These are phyloP conservation scores for Ypsolopha sequella DNA, from an alignment of 2,888 invertebrate species.

Conservation along the genomic window DNA sequence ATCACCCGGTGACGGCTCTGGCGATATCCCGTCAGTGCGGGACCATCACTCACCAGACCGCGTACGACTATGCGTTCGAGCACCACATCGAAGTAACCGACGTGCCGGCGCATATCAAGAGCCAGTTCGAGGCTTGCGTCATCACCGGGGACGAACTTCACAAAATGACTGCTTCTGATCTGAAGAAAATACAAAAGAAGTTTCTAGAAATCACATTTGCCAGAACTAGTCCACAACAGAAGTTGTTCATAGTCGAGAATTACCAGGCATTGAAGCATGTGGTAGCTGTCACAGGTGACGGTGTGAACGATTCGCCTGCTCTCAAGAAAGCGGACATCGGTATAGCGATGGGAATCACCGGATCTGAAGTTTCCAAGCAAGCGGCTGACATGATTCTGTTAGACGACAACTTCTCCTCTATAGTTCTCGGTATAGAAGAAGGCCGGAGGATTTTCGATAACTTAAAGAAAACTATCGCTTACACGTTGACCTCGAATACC, in stretches of 20 bases:
- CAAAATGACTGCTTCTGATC: constrained; percentile 62
- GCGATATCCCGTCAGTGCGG: constrained; percentile 78
- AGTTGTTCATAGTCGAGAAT: constrained; percentile 79
- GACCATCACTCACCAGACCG: constrained; percentile 74
- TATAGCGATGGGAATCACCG: constrained; percentile 84
- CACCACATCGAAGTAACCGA: constrained; percentile 65
- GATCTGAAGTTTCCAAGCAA: constrained; percentile 86
- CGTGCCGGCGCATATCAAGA: constrained; percentile 58
- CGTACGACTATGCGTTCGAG: constrained; percentile 78
- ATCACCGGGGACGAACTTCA: constrained; percentile 68
- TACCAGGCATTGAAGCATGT: constrained; percentile 83
- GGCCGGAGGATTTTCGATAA: constrained; percentile 88
- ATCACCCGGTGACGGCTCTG: constrained; percentile 80
- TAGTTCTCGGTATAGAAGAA: constrained; percentile 87
- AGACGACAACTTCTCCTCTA: constrained; percentile 91
- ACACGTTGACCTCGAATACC: constrained; percentile 85
- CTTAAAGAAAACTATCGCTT: constrained; percentile 88
- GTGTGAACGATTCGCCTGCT: constrained; percentile 90
- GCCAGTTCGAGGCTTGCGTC: constrained; percentile 43
- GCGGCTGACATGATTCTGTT: constrained; percentile 93
- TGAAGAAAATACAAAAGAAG: constrained; percentile 69
- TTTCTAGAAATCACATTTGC: constrained; percentile 83
- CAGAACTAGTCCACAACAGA: constrained; percentile 77
- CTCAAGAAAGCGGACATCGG: constrained; percentile 88
- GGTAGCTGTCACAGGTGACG: constrained; percentile 91